Evolutionary conservation across 2,797 vertebrate species (phyloP).

Genomic region (Macropus fuliginosus): DNA sequence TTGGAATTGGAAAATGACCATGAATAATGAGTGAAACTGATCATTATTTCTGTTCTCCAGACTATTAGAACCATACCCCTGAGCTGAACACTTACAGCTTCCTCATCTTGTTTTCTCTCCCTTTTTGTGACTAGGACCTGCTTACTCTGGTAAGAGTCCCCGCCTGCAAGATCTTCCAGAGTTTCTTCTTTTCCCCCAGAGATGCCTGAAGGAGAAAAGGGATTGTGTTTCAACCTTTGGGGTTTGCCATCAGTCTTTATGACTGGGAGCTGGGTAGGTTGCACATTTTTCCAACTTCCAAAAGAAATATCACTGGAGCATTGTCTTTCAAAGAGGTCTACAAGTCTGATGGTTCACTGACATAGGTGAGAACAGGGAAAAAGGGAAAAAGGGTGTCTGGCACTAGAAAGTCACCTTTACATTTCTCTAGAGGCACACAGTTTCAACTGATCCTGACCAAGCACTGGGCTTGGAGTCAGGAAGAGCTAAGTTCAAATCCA

Average conservation of each 20-base stretch:
- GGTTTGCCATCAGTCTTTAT: background rate
- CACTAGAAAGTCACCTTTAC: background rate
- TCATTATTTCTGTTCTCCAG: conserved; percentile 70
- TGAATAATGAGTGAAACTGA: conserved; percentile 79
- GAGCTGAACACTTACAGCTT: conserved; percentile 7
- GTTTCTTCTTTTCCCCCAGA: background rate
- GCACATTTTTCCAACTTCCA: background rate
- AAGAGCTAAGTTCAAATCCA: background rate
- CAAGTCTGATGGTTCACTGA: background rate
- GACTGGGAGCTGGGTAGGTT: too few species aligned
- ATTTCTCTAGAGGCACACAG: background rate
- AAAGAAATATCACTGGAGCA: background rate
- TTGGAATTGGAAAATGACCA: conserved; percentile 78
- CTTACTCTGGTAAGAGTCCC: background rate
- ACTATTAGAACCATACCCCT: conserved; percentile 66
- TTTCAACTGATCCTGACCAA: background rate
- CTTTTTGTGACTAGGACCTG: background rate
- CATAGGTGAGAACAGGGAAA: background rate
- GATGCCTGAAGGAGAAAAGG: background rate
- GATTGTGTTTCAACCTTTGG: background rate
- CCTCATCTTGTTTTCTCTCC: background rate
- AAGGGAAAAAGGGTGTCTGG: background rate
- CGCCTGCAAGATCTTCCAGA: background rate
- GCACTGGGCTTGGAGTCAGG: background rate
- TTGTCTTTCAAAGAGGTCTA: background rate